These are phyloP conservation scores for Ernsta delagoae DNA, from an alignment of 2,888 invertebrate species.

Conservation along the genomic window DNA sequence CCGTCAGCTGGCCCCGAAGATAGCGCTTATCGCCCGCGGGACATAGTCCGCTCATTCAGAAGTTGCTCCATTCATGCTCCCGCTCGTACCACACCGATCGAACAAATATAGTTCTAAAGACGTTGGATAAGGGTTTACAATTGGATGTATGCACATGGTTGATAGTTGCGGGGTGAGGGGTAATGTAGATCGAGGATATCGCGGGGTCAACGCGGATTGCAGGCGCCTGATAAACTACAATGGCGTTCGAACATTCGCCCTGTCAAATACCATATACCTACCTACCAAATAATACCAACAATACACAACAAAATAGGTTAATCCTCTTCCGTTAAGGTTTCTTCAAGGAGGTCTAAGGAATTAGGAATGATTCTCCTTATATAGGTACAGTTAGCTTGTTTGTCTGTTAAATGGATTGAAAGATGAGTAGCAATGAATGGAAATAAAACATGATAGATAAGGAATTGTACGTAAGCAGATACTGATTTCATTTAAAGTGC, in stretches of 20 bases:
- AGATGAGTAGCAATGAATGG: slow-evolving; percentile 24
- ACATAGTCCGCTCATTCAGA: slow-evolving; percentile 84
- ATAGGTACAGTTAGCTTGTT: background rate
- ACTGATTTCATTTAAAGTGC: slow-evolving; percentile 7
- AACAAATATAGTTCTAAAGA: slow-evolving; percentile 62
- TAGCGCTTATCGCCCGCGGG: slow-evolving; percentile 81
- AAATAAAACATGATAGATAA: slow-evolving; percentile 9
- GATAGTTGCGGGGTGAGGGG: slow-evolving; percentile 61
- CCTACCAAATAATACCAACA: no score
- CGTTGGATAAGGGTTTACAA: slow-evolving; percentile 55
- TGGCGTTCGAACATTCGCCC: slow-evolving; percentile 62
- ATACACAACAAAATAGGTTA: slow-evolving; percentile 39
- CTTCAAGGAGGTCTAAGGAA: background rate
- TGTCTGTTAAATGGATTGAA: background rate
- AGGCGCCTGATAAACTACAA: slow-evolving; percentile 78
- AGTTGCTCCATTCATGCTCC: slow-evolving; percentile 80
- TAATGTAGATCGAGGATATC: slow-evolving; percentile 81
- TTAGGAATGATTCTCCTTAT: background rate
- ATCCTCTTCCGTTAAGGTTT: background rate
- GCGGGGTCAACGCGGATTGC: slow-evolving; percentile 83
- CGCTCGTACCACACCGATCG: slow-evolving; percentile 54
- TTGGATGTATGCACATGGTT: slow-evolving; percentile 47
- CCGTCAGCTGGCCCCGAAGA: slow-evolving; percentile 82
- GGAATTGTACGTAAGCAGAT: slow-evolving; percentile 6
- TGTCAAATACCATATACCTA: slow-evolving; percentile 48